Evolutionary conservation across 2,888 invertebrate species (phyloP), one percentile per base, ranked within the genome.

Genomic region (Epiblema foenella): DNA sequence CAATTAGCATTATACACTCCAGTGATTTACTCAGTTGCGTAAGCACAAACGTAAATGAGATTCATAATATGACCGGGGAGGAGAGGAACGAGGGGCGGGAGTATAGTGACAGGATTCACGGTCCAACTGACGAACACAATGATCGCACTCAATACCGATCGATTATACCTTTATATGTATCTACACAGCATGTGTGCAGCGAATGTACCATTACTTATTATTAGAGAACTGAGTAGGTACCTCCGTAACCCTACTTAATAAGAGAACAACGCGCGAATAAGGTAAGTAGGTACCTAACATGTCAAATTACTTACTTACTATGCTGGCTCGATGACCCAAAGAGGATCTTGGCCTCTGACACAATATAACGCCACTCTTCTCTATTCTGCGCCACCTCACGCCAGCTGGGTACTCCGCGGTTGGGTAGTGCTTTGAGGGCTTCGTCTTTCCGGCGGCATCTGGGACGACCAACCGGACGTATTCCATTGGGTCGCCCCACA

Each of bases 101-200:
- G 81, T 77, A 78, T 86, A 89, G 89, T 89, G 91, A 91, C 92
- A 93, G 93, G 93, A 93, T 91, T 91, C 90, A 93, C 91, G 93
- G 91, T 93, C 88, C 91, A 92, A 84, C 90, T 87, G 84, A 85
- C 84, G 86, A 89, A 80, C 85, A 93, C 93, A 93, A 93, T 93
- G 92, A 90, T 90, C 86, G 89, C 77, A 83, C 89, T 89, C 90
- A 90, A 92, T 93, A 90, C 88, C 89, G 90, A 93, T 93, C 91
- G 93, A 93, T 93, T 92, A 93, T 91, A 85, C 89, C 80, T 89
- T 87, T 90, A 87, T 89, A 81, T 80, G 80, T 82, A 84, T 77
- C 78, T 82, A 83, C 77, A 77, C 80, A 77, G 74, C 75, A 76
- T 68, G 72, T 70, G 71, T 69, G 72, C 64, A 75, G 71, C 56